These are phyloP conservation scores for Phalloptychus januarius DNA, from an alignment of 2,797 vertebrate genomes.

Conservation along the genomic window DNA sequence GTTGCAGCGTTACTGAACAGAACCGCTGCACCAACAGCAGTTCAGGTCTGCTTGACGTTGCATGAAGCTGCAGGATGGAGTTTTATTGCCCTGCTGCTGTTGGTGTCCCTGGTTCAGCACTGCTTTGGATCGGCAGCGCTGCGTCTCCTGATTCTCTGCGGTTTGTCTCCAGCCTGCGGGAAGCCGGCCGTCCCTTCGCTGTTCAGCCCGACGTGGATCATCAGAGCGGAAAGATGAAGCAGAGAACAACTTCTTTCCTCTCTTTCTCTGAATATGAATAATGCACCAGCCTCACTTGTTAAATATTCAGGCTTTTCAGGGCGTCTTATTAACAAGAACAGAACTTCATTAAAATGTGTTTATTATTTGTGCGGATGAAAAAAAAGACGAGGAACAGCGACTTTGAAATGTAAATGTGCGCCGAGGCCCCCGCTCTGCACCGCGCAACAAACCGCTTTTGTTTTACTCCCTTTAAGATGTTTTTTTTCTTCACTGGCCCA, in stretches of 20 bases:
- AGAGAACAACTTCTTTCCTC: constrained; percentile 30
- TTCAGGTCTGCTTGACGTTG: background rate
- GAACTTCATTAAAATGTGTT: constrained; percentile 78
- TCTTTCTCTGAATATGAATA: constrained; percentile 63
- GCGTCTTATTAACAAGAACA: constrained; percentile 71
- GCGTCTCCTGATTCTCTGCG: constrained; percentile 39
- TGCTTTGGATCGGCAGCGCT: background rate
- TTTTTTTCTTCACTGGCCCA: constrained; percentile 50
- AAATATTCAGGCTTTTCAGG: constrained; percentile 75
- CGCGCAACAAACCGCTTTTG: constrained; percentile 51
- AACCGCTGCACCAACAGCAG: constrained; percentile 2
- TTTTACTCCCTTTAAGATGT: constrained; percentile 36
- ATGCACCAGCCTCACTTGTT: constrained; percentile 65
- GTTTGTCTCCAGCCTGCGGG: constrained; percentile 34
- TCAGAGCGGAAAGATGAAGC: constrained; percentile 54
- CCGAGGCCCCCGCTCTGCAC: constrained; percentile 36
- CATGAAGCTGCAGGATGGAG: constrained; percentile 30
- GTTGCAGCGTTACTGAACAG: background rate
- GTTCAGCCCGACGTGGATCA: constrained; percentile 35
- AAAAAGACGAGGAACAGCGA: constrained; percentile 54
- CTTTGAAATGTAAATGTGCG: constrained; percentile 79
- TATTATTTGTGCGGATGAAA: constrained; percentile 61
- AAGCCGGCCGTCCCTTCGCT: constrained; percentile 11
- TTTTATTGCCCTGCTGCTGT: constrained; percentile 37
- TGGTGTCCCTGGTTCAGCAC: constrained; percentile 19